Evolutionary conservation across 2,797 vertebrate species (phyloP).

Genomic region (Apogon hyalosoma): DNA sequence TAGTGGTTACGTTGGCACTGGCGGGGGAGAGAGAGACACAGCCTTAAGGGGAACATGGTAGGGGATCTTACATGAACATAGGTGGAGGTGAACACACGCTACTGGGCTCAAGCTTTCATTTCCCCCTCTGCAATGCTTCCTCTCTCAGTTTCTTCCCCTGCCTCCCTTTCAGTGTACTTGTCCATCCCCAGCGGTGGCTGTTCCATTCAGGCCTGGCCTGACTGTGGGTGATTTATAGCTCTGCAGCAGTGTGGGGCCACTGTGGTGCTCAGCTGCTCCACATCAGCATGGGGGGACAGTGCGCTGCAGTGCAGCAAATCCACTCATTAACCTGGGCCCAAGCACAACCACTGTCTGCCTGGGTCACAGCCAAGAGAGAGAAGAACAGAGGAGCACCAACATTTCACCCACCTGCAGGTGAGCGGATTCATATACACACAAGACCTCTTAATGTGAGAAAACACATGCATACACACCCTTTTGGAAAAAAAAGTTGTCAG

Average conservation of each 20-base stretch:
- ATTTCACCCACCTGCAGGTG: slow-evolving; percentile 61
- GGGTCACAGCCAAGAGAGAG: slow-evolving; percentile 67
- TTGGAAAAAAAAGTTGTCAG: slow-evolving; percentile 29
- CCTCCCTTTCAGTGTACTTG: slow-evolving; percentile 53
- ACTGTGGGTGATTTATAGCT: slow-evolving; percentile 86
- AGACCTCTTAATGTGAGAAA: background rate
- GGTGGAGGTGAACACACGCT: slow-evolving; percentile 56
- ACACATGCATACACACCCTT: background rate
- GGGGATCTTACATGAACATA: slow-evolving; percentile 54
- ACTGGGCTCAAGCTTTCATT: slow-evolving; percentile 22
- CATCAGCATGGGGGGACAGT: slow-evolving; percentile 82
- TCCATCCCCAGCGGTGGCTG: slow-evolving; percentile 74
- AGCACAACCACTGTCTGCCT: slow-evolving; percentile 72
- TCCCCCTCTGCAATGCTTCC: slow-evolving; percentile 23
- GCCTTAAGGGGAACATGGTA: slow-evolving; percentile 45
- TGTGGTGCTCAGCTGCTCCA: slow-evolving; percentile 84
- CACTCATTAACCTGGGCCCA: slow-evolving; percentile 84
- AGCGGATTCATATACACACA: slow-evolving; percentile 41
- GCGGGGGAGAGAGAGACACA: slow-evolving; percentile 26
- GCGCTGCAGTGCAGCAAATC: slow-evolving; percentile 86
- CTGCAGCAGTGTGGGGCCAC: slow-evolving; percentile 81
- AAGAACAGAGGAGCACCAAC: slow-evolving; percentile 39
- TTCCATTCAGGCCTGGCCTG: slow-evolving; percentile 59
- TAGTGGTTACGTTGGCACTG: slow-evolving; percentile 57
- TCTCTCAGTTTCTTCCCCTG: slow-evolving; percentile 35